These are phyloP conservation scores for Genyomyrus donnyi DNA, from an alignment of 2,113 vertebrate genomes.

Conservation along the genomic window DNA sequence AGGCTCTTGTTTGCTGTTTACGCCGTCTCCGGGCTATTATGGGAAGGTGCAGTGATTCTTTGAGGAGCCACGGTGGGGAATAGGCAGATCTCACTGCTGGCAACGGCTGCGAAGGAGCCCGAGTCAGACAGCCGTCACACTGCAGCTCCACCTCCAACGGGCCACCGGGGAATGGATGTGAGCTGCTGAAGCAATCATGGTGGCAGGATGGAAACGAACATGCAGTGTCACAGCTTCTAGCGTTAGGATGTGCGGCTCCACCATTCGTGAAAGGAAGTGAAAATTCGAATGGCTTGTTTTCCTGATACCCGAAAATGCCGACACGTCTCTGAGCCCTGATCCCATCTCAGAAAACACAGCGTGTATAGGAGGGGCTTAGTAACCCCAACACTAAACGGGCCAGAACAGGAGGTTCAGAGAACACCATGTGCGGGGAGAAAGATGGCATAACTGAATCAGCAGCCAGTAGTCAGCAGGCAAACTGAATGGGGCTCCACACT, in stretches of 20 bases:
- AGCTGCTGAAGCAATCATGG: background rate
- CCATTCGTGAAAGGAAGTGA: background rate
- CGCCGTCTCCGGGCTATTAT: conserved; percentile 32
- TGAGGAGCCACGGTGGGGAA: conserved; percentile 38
- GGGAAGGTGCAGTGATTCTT: conserved; percentile 45
- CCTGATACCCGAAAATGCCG: background rate
- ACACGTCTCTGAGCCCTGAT: background rate
- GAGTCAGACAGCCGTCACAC: background rate
- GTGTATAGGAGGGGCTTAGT: background rate
- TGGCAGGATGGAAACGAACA: background rate
- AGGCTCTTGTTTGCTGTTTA: conserved; percentile 50
- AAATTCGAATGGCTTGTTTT: background rate
- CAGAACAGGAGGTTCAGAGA: background rate
- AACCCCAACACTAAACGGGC: background rate
- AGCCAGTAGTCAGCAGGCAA: background rate
- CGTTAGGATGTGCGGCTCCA: background rate
- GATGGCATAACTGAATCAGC: background rate
- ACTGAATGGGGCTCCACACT: background rate
- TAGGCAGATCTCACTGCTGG: conserved; percentile 16
- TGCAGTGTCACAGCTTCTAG: background rate
- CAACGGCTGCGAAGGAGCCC: background rate
- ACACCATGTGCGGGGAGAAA: background rate
- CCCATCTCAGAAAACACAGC: background rate
- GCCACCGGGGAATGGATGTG: background rate
- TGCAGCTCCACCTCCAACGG: background rate